Conservation (phyloP, 2,113 vertebrate genomes). For the Pelobates fuscus region DNA sequence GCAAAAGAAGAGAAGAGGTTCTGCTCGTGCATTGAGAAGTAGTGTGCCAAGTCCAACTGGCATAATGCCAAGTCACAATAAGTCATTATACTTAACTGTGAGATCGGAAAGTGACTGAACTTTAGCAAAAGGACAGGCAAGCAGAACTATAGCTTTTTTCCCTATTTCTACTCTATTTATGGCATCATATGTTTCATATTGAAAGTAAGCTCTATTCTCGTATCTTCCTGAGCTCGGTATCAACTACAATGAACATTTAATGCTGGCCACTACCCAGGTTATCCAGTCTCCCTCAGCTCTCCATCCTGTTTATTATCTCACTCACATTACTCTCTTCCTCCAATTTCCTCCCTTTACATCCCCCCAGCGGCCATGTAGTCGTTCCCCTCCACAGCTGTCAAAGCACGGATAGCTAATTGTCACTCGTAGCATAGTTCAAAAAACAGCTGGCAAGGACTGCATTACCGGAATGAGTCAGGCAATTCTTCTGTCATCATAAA, state of each 20-base stretch:
- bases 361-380: background rate
- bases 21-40: too few relatives aligned
- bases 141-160: too few relatives aligned
- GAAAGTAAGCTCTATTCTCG: background rate
- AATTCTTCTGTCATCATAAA: background rate
- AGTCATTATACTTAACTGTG: too few relatives aligned
- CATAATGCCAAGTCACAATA: too few relatives aligned
- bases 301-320: conserved; percentile 30
- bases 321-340: conserved; percentile 29
- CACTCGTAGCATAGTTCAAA: background rate
- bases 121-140: too few relatives aligned
- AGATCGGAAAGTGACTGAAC: too few relatives aligned
- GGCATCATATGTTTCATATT: background rate
- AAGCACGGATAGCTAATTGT: background rate
- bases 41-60: too few relatives aligned
- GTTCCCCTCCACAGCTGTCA: conserved; percentile 3
- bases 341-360: conserved; percentile 26
- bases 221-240: background rate
- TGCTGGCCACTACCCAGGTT: conserved; percentile 20
- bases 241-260: background rate
- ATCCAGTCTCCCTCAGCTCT: conserved; percentile 14
- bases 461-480: background rate
- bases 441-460: background rate
- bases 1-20: too few relatives aligned
- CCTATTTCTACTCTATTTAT: too few relatives aligned